A percentile compares a stretch with the other conserved stretches of the same genome.
Conservation (phyloP, 1,140 invertebrate species). For the Zaprionus lachaisei region DNA sequence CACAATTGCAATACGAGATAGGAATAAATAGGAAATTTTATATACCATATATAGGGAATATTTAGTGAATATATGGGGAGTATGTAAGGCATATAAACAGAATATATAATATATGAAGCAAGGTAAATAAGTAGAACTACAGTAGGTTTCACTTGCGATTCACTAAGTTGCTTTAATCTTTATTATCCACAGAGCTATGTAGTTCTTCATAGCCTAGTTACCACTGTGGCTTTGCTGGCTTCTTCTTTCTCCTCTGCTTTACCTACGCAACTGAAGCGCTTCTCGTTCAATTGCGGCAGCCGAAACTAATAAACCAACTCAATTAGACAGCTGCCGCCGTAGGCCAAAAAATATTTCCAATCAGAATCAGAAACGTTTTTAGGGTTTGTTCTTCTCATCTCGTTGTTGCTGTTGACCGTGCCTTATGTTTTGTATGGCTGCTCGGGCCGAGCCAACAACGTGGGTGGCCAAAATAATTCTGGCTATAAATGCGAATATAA, state of each 20-base stretch:
- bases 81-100: too few species aligned
- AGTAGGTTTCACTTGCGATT: too few species aligned
- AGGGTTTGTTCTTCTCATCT: slow-evolving; percentile 11
- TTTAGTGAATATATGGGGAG: too few species aligned
- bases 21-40: too few species aligned
- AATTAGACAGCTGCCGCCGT: slow-evolving; percentile 63
- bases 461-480: slow-evolving; percentile 36
- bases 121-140: too few species aligned
- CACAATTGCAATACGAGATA: too few species aligned
- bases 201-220: too few species aligned
- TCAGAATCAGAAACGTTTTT: slow-evolving; percentile 49
- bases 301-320: slow-evolving; percentile 73
- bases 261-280: not conserved
- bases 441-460: slow-evolving; percentile 21
- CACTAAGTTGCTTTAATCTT: too few species aligned
- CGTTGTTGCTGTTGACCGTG: not conserved
- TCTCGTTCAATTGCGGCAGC: slow-evolving; percentile 3
- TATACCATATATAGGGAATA: too few species aligned
- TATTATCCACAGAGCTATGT: too few species aligned
- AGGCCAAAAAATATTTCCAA: slow-evolving; percentile 53
- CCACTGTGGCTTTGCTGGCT: too few species aligned
- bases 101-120: too few species aligned
- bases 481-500: slow-evolving; percentile 56
- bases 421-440: slow-evolving; percentile 54
- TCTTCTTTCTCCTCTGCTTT: not conserved